Base-by-base conservation (phyloP, 2,888 invertebrate species). In the Drosophila aldrichi region DNA sequence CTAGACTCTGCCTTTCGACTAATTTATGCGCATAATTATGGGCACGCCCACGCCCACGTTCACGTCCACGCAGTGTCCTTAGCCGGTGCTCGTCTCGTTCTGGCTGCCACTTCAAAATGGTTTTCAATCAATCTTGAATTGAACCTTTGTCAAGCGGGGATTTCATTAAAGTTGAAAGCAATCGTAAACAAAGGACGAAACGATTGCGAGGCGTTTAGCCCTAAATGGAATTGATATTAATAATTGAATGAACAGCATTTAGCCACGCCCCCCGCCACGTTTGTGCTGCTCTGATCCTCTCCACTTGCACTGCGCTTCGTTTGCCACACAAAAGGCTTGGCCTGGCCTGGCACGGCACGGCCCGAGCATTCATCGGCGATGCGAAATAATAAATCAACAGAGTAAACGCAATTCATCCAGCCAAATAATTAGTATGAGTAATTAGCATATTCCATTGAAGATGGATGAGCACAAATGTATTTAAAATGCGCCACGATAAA, bases 1-100 rank as follows among this genome's bases (percentile, higher is more conserved):
- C 57, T 34, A 51, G 56, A 56, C 44, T 57, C 25, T 41, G 82
- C 69, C 62, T 51, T 54, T 65, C 51, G 67, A 52, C 78, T 88
- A 84, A 84, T 89, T 84, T 86, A 84, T 84, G 89, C 84, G 79
- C 84, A 88, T 87, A 84, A 88, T 87, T 83, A 86, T 82, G 54
- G 74, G 69, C 72, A 76, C 78, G 70, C 78, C 81, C 32, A 16
- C n/a, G 16, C 36, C 14, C 38, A 38, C 7, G 43, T 14, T 65
- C 72, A 76, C 78, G 69, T 74, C 81, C 22, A 81, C 36, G 4
- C 22, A 43, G 22, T 51, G 34, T 40, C 16, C 46, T 48, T 22
- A 16, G 44, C n/a, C 32, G 48, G 12, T 34, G 41, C 40, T n/a
- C 9, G 61, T 10, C 62, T 12, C 36, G 46, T 25, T 22, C 56